A percentile compares a stretch with the other conserved stretches of the same genome.
Conservation (phyloP, 2,113 vertebrate genomes). For the Melanostigma gelatinosum region DNA sequence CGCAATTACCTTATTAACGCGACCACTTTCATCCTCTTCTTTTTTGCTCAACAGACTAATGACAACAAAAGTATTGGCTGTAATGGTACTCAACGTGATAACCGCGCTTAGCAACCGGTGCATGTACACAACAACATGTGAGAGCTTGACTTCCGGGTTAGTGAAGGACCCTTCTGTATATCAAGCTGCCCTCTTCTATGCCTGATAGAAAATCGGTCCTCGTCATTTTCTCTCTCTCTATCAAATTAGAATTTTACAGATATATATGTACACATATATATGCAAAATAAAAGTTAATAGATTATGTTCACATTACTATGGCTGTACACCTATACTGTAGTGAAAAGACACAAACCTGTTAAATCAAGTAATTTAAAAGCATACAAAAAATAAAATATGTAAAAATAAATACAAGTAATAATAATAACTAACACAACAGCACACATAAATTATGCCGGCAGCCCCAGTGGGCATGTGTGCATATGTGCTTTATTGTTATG, state of each 20-base stretch:
- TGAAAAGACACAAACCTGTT: neutral
- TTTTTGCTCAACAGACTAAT: neutral
- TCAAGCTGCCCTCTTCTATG: constrained; percentile 40
- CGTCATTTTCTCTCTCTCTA: neutral
- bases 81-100: constrained; percentile 1
- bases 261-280: neutral
- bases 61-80: neutral
- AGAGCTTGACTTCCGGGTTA: constrained; percentile 66
- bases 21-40: constrained; percentile 82
- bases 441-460: neutral
- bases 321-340: no score
- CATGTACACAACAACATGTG: constrained; percentile 65
- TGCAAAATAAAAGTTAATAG: neutral
- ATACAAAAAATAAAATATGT: neutral
- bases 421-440: neutral
- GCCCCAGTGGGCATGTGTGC: neutral
- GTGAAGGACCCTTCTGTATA: constrained; percentile 47
- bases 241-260: neutral
- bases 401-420: neutral
- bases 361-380: neutral
- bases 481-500: neutral
- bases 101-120: constrained; percentile 39
- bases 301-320: neutral
- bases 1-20: constrained; percentile 83
- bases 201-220: constrained; percentile 63